Evolutionary conservation across 2,888 invertebrate species (phyloP).

Genomic region (Gari tellinella): DNA sequence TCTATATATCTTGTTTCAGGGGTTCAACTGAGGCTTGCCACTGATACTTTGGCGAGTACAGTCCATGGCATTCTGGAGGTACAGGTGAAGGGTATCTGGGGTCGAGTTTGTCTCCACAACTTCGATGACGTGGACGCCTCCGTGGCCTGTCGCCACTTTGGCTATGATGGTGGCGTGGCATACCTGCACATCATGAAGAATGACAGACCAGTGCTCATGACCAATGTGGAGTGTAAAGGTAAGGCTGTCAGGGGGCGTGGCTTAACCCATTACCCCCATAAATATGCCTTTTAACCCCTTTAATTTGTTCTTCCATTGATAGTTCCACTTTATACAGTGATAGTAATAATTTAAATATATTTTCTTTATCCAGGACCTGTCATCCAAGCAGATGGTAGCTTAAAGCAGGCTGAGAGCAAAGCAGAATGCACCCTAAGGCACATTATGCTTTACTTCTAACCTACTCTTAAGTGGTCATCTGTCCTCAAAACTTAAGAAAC

Average conservation of each 20-base stretch:
- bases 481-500: too few species aligned
- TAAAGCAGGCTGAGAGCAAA: too few species aligned
- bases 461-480: too few species aligned
- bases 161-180: slow-evolving; percentile 73
- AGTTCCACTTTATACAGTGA: too few species aligned
- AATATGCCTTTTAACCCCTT: too few species aligned
- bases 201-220: slow-evolving; percentile 71
- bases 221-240: slow-evolving; percentile 67
- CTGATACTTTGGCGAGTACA: slow-evolving; percentile 64
- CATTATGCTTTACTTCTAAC: too few species aligned
- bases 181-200: slow-evolving; percentile 79
- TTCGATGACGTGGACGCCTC: slow-evolving; percentile 89
- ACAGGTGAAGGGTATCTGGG: slow-evolving; percentile 89
- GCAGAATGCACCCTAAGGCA: too few species aligned
- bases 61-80: slow-evolving; percentile 87
- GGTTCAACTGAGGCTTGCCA: slow-evolving; percentile 59
- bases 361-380: too few species aligned
- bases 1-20: too few species aligned
- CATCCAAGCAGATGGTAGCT: too few species aligned
- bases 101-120: slow-evolving; percentile 90
- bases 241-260: neutral
- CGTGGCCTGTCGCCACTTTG: slow-evolving; percentile 84
- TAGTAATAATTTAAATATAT: too few species aligned
- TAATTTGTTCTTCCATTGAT: too few species aligned
- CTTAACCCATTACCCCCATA: neutral